phyloP scores from a whole-genome alignment of 2,888 invertebrate species.

The Nineta flava region DNA sequence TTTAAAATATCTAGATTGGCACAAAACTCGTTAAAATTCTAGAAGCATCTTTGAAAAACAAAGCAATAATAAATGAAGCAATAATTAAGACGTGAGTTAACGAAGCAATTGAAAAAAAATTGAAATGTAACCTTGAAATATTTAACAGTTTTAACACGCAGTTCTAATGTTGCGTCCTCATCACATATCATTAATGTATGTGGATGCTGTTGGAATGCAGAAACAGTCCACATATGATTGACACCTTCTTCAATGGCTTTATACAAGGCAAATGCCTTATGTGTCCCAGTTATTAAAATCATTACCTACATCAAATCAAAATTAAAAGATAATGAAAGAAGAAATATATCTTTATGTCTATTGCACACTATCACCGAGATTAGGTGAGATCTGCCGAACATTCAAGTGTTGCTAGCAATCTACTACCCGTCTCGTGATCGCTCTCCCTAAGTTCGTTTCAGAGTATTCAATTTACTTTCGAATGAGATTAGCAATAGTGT shows the following conservation, averaged over 20 bases:
- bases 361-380: background rate
- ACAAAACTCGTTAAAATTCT: no score
- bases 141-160: conserved; percentile 95
- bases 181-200: conserved; percentile 89
- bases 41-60: no score
- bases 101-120: no score
- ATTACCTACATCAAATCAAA: conserved; percentile 49
- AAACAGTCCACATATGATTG: conserved; percentile 99
- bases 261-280: conserved; percentile 91
- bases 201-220: conserved; percentile 93
- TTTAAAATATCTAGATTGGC: no score
- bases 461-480: no score
- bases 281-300: conserved; percentile 92
- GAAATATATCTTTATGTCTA: background rate
- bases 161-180: conserved; percentile 92
- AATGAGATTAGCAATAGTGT: no score
- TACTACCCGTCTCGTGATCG: no score
- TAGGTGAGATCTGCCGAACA: no score
- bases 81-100: no score
- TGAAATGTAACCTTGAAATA: conserved; percentile 74
- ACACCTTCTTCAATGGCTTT: conserved; percentile 98
- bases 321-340: background rate
- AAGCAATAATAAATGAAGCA: no score
- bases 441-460: no score
- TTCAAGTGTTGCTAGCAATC: no score